A percentile compares a stretch with the other conserved stretches of the same genome.
These are phyloP conservation scores for Proisotoma minuta DNA, from an alignment of 2,888 invertebrate species.

Conservation along the genomic window DNA sequence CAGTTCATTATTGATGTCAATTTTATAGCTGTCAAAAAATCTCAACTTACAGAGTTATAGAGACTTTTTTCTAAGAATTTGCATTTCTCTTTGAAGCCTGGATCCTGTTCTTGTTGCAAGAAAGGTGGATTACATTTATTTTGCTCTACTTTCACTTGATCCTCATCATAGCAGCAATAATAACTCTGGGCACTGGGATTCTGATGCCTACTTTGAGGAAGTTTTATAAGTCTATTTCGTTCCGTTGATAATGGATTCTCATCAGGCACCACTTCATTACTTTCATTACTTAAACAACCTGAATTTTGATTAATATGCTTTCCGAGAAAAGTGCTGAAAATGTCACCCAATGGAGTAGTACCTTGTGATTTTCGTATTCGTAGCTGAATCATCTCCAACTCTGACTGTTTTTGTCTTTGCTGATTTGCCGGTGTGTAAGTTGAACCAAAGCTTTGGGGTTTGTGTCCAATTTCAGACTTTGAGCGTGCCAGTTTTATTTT, in stretches of 20 bases:
- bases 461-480: conserved; percentile 23
- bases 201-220: conserved; percentile 9
- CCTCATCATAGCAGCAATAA: neutral
- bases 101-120: conserved; percentile 12
- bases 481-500: conserved; percentile 22
- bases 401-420: conserved; percentile 13
- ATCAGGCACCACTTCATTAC: no score
- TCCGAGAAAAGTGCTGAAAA: conserved; percentile 34
- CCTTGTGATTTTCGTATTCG: conserved; percentile 28
- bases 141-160: neutral
- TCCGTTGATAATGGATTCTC: conserved; percentile 12
- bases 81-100: conserved; percentile 31
- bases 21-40: neutral
- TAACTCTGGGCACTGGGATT: conserved; percentile 3
- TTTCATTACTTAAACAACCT: conserved; percentile 10
- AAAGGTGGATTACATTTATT: neutral
- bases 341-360: conserved; percentile 29
- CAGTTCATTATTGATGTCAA: neutral
- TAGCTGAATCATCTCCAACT: conserved; percentile 31
- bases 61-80: conserved; percentile 34
- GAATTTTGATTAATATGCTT: conserved; percentile 23
- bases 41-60: conserved; percentile 31
- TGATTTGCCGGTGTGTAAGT: neutral
- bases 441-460: conserved; percentile 3
- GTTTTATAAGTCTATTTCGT: conserved; percentile 9